Evolutionary conservation across 23 tunicate species (phyloP).

Genomic region (Aplidium turbinatum): DNA sequence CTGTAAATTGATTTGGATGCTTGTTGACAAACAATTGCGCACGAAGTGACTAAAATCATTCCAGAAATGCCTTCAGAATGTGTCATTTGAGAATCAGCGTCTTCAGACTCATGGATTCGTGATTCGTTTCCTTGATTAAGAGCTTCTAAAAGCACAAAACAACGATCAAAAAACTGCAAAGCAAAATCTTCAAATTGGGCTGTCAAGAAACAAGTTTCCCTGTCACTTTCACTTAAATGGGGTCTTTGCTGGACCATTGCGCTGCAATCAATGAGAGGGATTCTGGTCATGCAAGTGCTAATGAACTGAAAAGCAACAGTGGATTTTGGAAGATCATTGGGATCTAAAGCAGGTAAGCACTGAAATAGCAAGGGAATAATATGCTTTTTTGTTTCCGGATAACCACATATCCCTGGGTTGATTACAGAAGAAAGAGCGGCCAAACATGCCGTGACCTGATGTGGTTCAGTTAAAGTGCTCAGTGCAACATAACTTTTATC

Average conservation of each 20-base stretch:
- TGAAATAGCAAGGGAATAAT: slow-evolving; percentile 79
- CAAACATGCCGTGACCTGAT: slow-evolving; percentile 74
- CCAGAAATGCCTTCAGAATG: slow-evolving; percentile 44
- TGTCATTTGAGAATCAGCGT: slow-evolving; percentile 15
- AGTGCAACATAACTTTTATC: slow-evolving; percentile 82
- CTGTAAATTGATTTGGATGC: slow-evolving; percentile 48
- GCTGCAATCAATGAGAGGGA: slow-evolving; percentile 87
- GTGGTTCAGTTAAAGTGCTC: slow-evolving; percentile 88
- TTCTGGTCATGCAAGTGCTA: slow-evolving; percentile 57
- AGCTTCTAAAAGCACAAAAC: slow-evolving; percentile 61
- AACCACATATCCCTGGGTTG: slow-evolving; percentile 39
- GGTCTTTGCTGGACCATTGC: slow-evolving; percentile 18
- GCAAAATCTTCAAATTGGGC: slow-evolving; percentile 76
- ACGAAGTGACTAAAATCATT: slow-evolving; percentile 40
- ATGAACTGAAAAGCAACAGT: slow-evolving; percentile 77
- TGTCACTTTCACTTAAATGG: slow-evolving; percentile 51
- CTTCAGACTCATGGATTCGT: slow-evolving; percentile 38
- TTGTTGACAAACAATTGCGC: slow-evolving; percentile 53
- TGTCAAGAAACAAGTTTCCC: slow-evolving; percentile 62
- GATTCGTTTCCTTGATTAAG: slow-evolving; percentile 60
- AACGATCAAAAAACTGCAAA: slow-evolving; percentile 72
- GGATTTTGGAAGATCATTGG: slow-evolving; percentile 91
- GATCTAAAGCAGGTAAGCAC: slow-evolving; percentile 83
- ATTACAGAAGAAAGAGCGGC: slow-evolving; percentile 59
- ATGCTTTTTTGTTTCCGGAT: slow-evolving; percentile 60